Base-by-base conservation (phyloP, 2,113 vertebrate genomes). In the Brachirus orientalis region DNA sequence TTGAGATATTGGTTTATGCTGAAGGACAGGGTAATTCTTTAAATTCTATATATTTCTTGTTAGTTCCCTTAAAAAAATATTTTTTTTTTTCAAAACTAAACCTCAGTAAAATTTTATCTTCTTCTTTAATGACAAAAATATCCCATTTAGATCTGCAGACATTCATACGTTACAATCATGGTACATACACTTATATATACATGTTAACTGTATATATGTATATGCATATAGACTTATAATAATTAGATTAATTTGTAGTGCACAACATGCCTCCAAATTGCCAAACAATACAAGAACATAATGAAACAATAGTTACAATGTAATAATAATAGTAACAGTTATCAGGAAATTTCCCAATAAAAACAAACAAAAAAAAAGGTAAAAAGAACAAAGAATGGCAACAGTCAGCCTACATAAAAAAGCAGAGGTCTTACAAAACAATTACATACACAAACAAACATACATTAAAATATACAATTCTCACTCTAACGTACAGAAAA, bases 111-210 rank as follows among this genome's bases (percentile, higher is more conserved):
- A 76, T 88, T 83, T 82, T 79, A 75, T 81, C 74, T 79, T 83
- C 70, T 79, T 92, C 83, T 92, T 93, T 89, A 89, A 89, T 91
- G 87, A 93, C 88, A 92, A 93, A 93, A 93, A 92, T 90, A 93
- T 88, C 84, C 86, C 83, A 88, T 91, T 88, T 90, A 79, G 62
- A 88, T 90, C 77, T 92, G 80, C 77, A 90, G 83, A 93, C 92
- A 94, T 94, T 94, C 90, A 91, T 87, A 91, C 77, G 86, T 87
- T 89, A 93, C 90, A 93, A 92, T 93, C 91, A 91, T 90, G 77
- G 80, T 83, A 89, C 86, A 90, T 91, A 90, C 81, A 87, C 61
- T 69, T 80, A 79, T 77, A 86, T 86, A 86, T 90, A 93, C 74
- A 90, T 77, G 75, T 80, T 70, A 77, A 55, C 63, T 84, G 76